Conservation (phyloP, 1,140 invertebrate species). For the Aphaenogaster ashmeadi region DNA sequence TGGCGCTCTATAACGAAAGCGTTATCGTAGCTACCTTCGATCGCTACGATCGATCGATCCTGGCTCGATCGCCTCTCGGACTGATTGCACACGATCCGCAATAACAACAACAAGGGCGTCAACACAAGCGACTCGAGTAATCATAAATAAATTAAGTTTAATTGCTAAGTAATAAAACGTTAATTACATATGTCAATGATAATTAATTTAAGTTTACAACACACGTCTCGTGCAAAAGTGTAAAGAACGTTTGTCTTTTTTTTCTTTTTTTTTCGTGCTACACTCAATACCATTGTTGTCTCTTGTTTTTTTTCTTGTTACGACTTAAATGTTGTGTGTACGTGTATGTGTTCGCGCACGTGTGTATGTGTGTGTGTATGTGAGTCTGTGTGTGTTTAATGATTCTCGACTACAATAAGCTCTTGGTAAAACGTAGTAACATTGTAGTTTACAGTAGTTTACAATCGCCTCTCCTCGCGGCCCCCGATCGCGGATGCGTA, state of each 20-base stretch:
- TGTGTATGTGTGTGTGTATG: slow-evolving; percentile 8
- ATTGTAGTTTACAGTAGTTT: slow-evolving; percentile 88
- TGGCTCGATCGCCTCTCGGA: slow-evolving; percentile 6
- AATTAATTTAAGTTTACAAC: slow-evolving; percentile 86
- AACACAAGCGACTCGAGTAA: slow-evolving; percentile 81
- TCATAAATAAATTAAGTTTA: slow-evolving; percentile 86
- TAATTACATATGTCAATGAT: slow-evolving; percentile 86
- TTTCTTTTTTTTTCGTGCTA: slow-evolving; percentile 78
- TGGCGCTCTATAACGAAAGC: neutral
- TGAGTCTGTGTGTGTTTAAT: slow-evolving; percentile 80
- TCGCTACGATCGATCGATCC: slow-evolving; percentile 9
- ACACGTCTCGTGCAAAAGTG: slow-evolving; percentile 88
- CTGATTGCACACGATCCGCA: slow-evolving; percentile 33
- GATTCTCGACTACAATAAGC: slow-evolving; percentile 87
- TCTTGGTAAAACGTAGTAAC: slow-evolving; percentile 88
- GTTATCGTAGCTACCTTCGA: neutral
- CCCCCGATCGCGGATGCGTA: slow-evolving; percentile 77
- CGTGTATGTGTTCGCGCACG: neutral
- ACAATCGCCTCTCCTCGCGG: slow-evolving; percentile 82
- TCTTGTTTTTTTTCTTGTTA: slow-evolving; percentile 77
- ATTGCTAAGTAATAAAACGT: slow-evolving; percentile 86
- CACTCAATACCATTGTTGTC: slow-evolving; percentile 77
- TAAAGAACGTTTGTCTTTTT: slow-evolving; percentile 84
- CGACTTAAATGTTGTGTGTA: slow-evolving; percentile 77
- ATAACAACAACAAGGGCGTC: slow-evolving; percentile 70